These are phyloP conservation scores for Drosophila lutescens DNA, from an alignment of 2,888 invertebrate species.

Conservation along the genomic window DNA sequence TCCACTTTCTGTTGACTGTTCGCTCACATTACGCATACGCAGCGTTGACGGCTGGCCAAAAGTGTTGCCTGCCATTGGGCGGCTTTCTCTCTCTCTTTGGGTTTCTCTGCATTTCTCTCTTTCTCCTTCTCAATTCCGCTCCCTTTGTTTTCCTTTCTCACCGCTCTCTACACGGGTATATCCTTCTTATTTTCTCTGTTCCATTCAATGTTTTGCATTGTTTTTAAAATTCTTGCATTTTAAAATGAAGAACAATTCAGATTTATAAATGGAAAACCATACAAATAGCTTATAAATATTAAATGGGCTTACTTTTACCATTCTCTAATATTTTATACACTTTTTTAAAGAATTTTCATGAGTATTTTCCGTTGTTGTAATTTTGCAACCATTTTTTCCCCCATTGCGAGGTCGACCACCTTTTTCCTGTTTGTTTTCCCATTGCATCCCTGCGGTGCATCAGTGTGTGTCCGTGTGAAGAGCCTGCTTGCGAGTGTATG, in stretches of 20 bases:
- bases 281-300: conserved; percentile 11
- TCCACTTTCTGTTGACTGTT: conserved; percentile 55
- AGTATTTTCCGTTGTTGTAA: background rate
- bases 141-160: conserved; percentile 3
- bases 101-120: conserved; percentile 9
- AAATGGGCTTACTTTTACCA: background rate
- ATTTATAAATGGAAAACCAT: background rate
- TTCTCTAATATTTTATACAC: background rate
- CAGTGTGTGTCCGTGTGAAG: conserved; percentile 11
- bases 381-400: conserved; percentile 9
- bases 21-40: conserved; percentile 73
- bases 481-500: conserved; percentile 9
- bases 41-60: conserved; percentile 48
- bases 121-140: conserved; percentile 1
- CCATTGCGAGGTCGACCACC: conserved; percentile 62
- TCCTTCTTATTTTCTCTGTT: conserved; percentile 10
- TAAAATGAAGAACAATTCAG: conserved; percentile 1
- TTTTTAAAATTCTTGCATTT: conserved; percentile 25
- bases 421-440: conserved; percentile 59
- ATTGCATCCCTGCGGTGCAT: conserved; percentile 9
- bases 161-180: conserved; percentile 18
- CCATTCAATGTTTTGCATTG: conserved; percentile 47
- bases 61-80: conserved; percentile 65
- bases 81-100: conserved; percentile 22
- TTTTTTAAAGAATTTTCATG: background rate